Conservation (phyloP, 1,140 invertebrate genomes). For the Sitodiplosis mosellana region DNA sequence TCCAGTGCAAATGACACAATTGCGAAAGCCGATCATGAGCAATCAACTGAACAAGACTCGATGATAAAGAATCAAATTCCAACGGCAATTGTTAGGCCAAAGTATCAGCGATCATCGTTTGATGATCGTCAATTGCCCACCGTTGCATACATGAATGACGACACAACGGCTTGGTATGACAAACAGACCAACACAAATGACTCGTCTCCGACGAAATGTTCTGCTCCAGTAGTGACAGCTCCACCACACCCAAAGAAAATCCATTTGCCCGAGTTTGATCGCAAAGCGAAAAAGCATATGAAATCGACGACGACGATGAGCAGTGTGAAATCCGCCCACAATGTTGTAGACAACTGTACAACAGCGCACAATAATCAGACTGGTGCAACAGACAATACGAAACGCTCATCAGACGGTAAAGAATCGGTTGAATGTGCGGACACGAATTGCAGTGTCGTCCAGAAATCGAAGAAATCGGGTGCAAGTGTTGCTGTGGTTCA, state of each 20-base stretch:
- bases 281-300: conserved; percentile 1
- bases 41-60: neutral
- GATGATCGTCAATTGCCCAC: conserved; percentile 6
- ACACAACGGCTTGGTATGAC: neutral
- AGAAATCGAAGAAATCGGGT: neutral
- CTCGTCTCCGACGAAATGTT: neutral
- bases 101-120: conserved; percentile 6
- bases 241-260: neutral
- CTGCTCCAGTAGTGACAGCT: neutral
- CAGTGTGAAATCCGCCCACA: neutral
- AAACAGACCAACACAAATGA: neutral
- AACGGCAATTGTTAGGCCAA: conserved; percentile 6
- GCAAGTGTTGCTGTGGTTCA: conserved; percentile 4
- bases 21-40: neutral
- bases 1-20: conserved; percentile 17
- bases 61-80: conserved; percentile 1
- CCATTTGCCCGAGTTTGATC: conserved; percentile 1
- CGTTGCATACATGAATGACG: neutral
- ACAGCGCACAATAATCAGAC: neutral
- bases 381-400: neutral
- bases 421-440: neutral
- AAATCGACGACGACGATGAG: no score
- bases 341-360: neutral
- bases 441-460: no score
- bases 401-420: neutral